A percentile compares a stretch with the other conserved stretches of the same genome.
Evolutionary conservation across 2,888 invertebrate genomes (phyloP).

Genomic region (Apoderus coryli): DNA sequence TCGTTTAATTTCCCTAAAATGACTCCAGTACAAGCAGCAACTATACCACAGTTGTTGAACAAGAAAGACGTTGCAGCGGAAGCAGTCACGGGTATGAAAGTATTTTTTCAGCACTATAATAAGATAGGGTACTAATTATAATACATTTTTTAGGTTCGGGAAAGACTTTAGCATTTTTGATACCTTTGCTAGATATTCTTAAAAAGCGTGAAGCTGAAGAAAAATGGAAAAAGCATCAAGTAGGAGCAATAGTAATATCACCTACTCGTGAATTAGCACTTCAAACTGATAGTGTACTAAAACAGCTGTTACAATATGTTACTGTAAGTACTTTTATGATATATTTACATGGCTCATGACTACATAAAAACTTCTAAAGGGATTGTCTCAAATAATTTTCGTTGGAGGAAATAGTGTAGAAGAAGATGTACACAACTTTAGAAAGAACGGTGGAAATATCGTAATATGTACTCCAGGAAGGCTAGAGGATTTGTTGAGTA

Average conservation of each 20-base stretch:
- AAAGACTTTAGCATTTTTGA: constrained; percentile 89
- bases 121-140: constrained; percentile 1
- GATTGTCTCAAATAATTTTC: constrained; percentile 43
- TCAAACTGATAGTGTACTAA: constrained; percentile 64
- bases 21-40: constrained; percentile 64
- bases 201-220: constrained; percentile 43
- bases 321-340: constrained; percentile 31
- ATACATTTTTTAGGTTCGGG: constrained; percentile 64
- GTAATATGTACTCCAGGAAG: constrained; percentile 92
- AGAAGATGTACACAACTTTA: constrained; percentile 55
- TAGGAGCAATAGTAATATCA: constrained; percentile 83
- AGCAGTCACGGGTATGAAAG: constrained; percentile 62
- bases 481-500: constrained; percentile 68
- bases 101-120: constrained; percentile 3
- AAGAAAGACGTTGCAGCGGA: constrained; percentile 97
- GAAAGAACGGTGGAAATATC: constrained; percentile 62
- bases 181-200: constrained; percentile 82
- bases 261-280: constrained; percentile 91
- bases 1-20: constrained; percentile 39
- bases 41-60: constrained; percentile 73
- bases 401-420: constrained; percentile 75
- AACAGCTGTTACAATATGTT: constrained; percentile 34
- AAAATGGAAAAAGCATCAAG: constrained; percentile 54
- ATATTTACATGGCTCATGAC: too few species aligned
- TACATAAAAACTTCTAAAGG: too few species aligned